These are phyloP conservation scores for Xyliphius kryptos DNA, from an alignment of 2,113 vertebrate genomes.

Conservation along the genomic window DNA sequence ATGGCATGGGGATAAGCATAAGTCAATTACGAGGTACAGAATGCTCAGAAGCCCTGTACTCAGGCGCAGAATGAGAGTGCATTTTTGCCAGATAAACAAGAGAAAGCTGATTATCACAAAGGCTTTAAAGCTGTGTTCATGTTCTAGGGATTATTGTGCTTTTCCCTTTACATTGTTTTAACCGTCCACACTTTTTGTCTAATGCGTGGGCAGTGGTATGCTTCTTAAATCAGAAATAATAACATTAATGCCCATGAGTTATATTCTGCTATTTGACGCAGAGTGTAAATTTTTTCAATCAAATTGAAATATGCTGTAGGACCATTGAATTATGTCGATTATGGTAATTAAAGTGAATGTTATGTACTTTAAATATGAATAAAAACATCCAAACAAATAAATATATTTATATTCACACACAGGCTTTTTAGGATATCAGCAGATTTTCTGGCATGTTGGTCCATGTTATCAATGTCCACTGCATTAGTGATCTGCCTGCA, in stretches of 20 bases:
- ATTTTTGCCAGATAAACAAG: slow-evolving; percentile 63
- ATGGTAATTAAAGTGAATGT: too few relatives aligned
- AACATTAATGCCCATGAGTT: neutral
- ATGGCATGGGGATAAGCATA: slow-evolving; percentile 53
- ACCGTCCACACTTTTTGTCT: neutral
- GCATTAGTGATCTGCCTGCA: too few relatives aligned
- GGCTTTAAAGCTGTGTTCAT: slow-evolving; percentile 31
- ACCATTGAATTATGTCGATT: too few relatives aligned
- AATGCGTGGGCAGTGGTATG: neutral
- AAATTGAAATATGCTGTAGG: too few relatives aligned
- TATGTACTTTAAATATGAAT: too few relatives aligned
- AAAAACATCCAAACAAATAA: too few relatives aligned
- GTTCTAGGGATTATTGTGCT: slow-evolving; percentile 9
- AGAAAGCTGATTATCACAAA: slow-evolving; percentile 66
- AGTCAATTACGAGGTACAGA: slow-evolving; percentile 62
- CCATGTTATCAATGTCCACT: too few relatives aligned
- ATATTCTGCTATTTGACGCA: neutral
- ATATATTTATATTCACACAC: too few relatives aligned
- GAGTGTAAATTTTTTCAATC: slow-evolving; percentile 1
- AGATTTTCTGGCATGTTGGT: too few relatives aligned
- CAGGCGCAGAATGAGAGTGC: slow-evolving; percentile 50
- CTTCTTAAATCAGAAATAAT: neutral
- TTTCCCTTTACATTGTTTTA: slow-evolving; percentile 1
- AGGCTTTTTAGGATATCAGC: too few relatives aligned
- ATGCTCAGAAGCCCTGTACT: slow-evolving; percentile 53